phyloP scores from a whole-genome alignment of 1,140 invertebrate genomes.

The Sitodiplosis mosellana region DNA sequence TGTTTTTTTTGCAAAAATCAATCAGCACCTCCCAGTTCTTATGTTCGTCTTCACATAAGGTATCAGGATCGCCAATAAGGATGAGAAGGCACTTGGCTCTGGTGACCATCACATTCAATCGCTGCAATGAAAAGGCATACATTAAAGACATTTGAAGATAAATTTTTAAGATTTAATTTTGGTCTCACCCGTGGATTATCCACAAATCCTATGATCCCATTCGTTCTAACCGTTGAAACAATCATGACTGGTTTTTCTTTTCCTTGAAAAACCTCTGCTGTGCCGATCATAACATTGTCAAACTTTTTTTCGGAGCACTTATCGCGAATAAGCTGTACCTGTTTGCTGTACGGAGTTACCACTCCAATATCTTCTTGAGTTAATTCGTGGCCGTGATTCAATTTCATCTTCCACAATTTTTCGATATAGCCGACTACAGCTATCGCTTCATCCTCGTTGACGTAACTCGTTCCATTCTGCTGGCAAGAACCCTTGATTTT shows the following conservation, averaged over 20 bases:
- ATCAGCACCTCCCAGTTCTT: too few relatives aligned
- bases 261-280: slow-evolving; percentile 64
- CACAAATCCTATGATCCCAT: slow-evolving; percentile 47
- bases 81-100: slow-evolving; percentile 63
- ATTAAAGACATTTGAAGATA: neutral
- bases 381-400: slow-evolving; percentile 30
- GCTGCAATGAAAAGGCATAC: slow-evolving; percentile 21
- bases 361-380: slow-evolving; percentile 51
- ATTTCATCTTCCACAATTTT: slow-evolving; percentile 16
- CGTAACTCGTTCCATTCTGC: slow-evolving; percentile 34
- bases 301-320: slow-evolving; percentile 16
- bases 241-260: too few relatives aligned
- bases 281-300: slow-evolving; percentile 46
- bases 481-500: slow-evolving; percentile 29
- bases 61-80: slow-evolving; percentile 63
- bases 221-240: slow-evolving; percentile 56
- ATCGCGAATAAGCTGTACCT: slow-evolving; percentile 36
- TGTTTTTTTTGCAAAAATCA: too few relatives aligned
- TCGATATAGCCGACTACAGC: slow-evolving; percentile 33
- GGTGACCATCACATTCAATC: slow-evolving; percentile 76
- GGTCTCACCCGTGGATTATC: slow-evolving; percentile 41
- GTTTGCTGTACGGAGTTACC: slow-evolving; percentile 63
- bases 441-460: slow-evolving; percentile 47
- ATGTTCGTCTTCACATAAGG: slow-evolving; percentile 49
- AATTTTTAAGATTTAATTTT: too few relatives aligned